phyloP scores from a whole-genome alignment of 37 sponge, comb jelly and placozoan genomes.

The Geodia barretti region DNA sequence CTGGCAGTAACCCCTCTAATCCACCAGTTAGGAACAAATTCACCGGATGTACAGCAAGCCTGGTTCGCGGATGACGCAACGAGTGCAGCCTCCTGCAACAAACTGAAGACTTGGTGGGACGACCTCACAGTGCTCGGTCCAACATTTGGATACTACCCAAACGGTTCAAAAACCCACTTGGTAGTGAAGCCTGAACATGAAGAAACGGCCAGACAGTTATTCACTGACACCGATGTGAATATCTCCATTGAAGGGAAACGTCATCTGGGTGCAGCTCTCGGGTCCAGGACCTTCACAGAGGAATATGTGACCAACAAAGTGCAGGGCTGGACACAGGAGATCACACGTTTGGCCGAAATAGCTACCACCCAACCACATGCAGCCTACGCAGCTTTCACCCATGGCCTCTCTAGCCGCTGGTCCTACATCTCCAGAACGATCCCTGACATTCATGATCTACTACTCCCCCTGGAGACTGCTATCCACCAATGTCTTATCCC shows the following conservation, averaged over 20 bases:
- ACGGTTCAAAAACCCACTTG: slow-evolving; percentile 35
- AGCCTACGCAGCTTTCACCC: slow-evolving; percentile 25
- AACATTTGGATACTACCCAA: slow-evolving; percentile 42
- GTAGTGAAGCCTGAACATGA: slow-evolving; percentile 34
- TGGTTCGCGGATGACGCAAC: slow-evolving; percentile 60
- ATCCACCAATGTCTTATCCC: slow-evolving; percentile 16
- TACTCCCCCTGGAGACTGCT: slow-evolving; percentile 34
- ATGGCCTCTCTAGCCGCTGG: slow-evolving; percentile 31
- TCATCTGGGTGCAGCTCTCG: slow-evolving; percentile 40
- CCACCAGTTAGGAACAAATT: not conserved
- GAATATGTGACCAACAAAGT: slow-evolving; percentile 37
- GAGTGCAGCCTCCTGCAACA: not conserved
- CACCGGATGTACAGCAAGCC: slow-evolving; percentile 14
- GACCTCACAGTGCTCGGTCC: slow-evolving; percentile 18
- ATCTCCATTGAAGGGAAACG: slow-evolving; percentile 34
- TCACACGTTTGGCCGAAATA: slow-evolving; percentile 18
- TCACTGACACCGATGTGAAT: slow-evolving; percentile 25
- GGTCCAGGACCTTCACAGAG: not conserved
- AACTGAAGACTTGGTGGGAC: slow-evolving; percentile 35
- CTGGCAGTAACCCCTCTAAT: slow-evolving; percentile 32
- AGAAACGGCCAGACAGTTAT: slow-evolving; percentile 8
- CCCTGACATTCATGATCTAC: slow-evolving; percentile 23
- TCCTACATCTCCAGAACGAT: slow-evolving; percentile 24
- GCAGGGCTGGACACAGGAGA: slow-evolving; percentile 13
- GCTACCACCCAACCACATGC: slow-evolving; percentile 37